Conservation (phyloP, 2,888 invertebrate species). For the Pyrrhia umbra region DNA sequence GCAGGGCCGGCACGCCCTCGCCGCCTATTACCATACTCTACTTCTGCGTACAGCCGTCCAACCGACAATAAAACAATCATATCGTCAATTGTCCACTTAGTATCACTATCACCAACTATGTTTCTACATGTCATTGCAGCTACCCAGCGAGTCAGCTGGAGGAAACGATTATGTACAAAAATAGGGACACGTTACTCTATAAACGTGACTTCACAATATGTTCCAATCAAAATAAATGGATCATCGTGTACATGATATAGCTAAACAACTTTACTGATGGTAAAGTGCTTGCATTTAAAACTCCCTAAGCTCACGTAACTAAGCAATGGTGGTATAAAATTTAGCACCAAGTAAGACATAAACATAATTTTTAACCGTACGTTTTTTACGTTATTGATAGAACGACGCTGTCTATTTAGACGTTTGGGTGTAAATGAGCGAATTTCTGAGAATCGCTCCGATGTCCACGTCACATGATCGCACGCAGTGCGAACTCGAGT, state of each 20-base stretch:
- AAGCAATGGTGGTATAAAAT: no score
- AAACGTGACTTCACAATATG: not conserved
- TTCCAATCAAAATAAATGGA: not conserved
- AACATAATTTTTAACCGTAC: no score
- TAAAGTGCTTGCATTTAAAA: not conserved
- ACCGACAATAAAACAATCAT: conserved; percentile 45
- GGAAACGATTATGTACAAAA: not conserved
- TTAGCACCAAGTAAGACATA: no score
- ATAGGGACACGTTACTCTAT: not conserved
- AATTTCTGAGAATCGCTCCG: not conserved
- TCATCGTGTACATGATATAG: not conserved
- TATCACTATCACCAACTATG: not conserved
- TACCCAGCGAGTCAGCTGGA: not conserved
- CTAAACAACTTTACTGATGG: not conserved
- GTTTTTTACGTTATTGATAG: no score
- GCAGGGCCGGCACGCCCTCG: conserved; percentile 5
- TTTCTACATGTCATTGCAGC: not conserved
- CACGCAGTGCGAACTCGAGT: not conserved
- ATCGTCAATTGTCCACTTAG: conserved; percentile 45
- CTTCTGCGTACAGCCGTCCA: conserved; percentile 18
- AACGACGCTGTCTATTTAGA: not conserved
- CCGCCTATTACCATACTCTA: conserved; percentile 21
- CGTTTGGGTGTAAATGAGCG: not conserved
- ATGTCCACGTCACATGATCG: not conserved
- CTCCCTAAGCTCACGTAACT: not conserved